Base-by-base conservation (phyloP, 2,888 invertebrate species). In the Melanophora roralis region DNA sequence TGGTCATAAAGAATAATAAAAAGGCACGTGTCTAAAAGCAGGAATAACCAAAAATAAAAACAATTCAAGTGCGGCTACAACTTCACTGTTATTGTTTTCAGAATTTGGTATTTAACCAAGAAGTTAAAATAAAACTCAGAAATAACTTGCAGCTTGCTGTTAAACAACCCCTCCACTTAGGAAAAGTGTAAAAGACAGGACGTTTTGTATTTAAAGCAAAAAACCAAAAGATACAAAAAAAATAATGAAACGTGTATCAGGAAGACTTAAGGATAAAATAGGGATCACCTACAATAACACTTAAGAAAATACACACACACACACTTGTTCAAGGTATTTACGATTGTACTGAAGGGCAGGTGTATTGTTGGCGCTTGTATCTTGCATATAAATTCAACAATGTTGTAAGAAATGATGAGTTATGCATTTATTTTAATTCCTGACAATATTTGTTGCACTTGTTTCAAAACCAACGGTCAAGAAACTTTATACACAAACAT, bases 261-360 rank as follows among this genome's bases (percentile, higher is more conserved):
- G 8, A 40, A 65, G 57, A 49, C 47, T 38, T 53, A 72, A 74
- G 62, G 62, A 64, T 64, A 38, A 73, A 65, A 23, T 51, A 79
- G 69, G 64, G 57, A 77, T 79, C 78, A 78, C 79, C 79, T 79
- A 75, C 74, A 65, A 79, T 71, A 65, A 79, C 23, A 53, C 55
- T 16, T 27, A 3, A 14, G 8, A 14, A 51, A 32, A 40, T 3
- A 36, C 47, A 68, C n/a, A 4, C 14, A 34, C 12, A 51, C 9
- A 4, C 23, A 27, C 27, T 11, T 19, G 21, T 11, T 19, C 1
- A 21, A 11, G 27, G 59, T 27, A 6, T 27, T 27, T 6, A 27
- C 27, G 6, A 6, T 5, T 1, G 7, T 16, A 16, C 23, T 47
- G 16, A 34, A 21, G 60, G 55, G 74, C 69, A 69, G 69, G 69